phyloP scores from a whole-genome alignment of 2,888 invertebrate species.

The Monochamus alternatus region DNA sequence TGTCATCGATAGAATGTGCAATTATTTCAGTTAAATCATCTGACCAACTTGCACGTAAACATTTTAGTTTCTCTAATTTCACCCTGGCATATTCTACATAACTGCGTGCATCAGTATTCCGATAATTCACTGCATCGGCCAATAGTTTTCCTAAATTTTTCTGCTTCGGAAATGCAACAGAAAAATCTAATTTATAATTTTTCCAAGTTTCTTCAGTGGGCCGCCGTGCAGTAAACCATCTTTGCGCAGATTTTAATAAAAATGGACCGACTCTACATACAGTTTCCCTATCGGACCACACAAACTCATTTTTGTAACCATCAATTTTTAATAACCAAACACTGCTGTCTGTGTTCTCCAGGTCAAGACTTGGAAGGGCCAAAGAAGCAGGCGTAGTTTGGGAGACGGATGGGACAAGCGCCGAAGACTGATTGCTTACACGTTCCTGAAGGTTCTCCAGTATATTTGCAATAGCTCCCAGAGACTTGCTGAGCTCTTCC shows the following conservation, averaged over 20 bases:
- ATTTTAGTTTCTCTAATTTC: constrained; percentile 27
- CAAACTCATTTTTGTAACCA: constrained; percentile 41
- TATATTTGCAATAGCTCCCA: background rate
- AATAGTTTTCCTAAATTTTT: too few species aligned
- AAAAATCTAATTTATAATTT: constrained; percentile 3
- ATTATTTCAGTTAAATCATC: constrained; percentile 38
- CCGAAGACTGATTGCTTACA: background rate
- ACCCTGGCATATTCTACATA: background rate
- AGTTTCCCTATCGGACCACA: constrained; percentile 41
- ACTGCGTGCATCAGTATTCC: too few species aligned
- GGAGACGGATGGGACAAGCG: background rate
- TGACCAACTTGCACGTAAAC: constrained; percentile 23
- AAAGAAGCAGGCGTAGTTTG: constrained; percentile 10
- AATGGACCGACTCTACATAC: constrained; percentile 43
- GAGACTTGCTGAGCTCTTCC: background rate
- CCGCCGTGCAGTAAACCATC: constrained; percentile 44
- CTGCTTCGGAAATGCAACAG: too few species aligned
- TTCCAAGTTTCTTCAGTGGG: constrained; percentile 12
- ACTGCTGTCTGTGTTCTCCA: constrained; percentile 35
- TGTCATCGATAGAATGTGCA: constrained; percentile 34
- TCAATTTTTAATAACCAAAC: constrained; percentile 39
- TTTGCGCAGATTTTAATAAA: constrained; percentile 41
- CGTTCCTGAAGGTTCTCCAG: background rate
- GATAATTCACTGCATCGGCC: too few species aligned
- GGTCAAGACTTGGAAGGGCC: constrained; percentile 11